Evolutionary conservation across 2,113 vertebrate genomes (phyloP).

Genomic region (Oryctolagus cuniculus): DNA sequence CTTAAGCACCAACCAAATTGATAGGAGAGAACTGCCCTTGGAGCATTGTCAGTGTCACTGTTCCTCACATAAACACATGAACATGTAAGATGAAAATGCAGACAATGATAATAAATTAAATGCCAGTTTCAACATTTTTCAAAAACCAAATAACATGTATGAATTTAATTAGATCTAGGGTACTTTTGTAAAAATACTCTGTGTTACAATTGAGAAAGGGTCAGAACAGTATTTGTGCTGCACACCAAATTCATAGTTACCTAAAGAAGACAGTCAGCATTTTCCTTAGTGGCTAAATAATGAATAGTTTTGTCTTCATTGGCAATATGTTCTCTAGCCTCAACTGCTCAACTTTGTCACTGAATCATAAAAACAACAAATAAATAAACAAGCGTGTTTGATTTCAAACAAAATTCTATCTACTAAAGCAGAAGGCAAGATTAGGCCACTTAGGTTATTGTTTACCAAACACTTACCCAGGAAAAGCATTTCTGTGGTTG

Average conservation of each 20-base stretch:
- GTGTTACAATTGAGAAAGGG: background rate
- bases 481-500: background rate
- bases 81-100: background rate
- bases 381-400: background rate
- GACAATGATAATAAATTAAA: background rate
- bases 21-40: accelerated
- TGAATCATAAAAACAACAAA: background rate
- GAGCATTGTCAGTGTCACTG: background rate
- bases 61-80: background rate
- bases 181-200: background rate
- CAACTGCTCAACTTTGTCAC: background rate
- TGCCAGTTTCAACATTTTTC: background rate
- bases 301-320: background rate
- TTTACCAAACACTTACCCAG: background rate
- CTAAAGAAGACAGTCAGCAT: background rate
- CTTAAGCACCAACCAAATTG: too few species aligned
- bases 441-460: too few species aligned
- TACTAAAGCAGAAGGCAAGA: background rate
- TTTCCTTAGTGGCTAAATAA: background rate
- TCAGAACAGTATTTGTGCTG: background rate
- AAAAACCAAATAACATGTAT: background rate
- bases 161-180: background rate
- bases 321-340: background rate
- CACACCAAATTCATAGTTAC: too few species aligned
- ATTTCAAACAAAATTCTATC: background rate